Base-by-base conservation (phyloP, 2,797 vertebrate genomes). In the Austrolebias charrua region DNA sequence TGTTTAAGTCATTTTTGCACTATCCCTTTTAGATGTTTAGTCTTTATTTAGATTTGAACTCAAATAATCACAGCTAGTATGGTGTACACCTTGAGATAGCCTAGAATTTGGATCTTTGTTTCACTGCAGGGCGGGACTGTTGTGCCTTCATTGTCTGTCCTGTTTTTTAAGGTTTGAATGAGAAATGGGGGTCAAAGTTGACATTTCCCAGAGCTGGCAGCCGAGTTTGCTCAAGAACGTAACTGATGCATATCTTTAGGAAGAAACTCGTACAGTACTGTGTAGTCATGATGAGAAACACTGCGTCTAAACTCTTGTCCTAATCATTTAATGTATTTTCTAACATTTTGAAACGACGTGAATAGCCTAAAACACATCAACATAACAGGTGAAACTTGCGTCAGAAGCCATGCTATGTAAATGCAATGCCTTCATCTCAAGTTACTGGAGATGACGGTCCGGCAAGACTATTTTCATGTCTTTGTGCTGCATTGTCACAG, bases 11-110 rank as follows among this genome's bases (percentile, higher is more conserved):
- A 28, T 71, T 31, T n/a, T 28, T n/a, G 24, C 24, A 24, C 24
- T 24, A 24, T 66, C 29, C 47, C n/a, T 16, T 53, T 33, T 53
- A 31, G 61, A 59, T 19, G 18, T 48, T 35, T 29, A 18, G 40
- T 35, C 15, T 53, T 57, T 43, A 7, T 29, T 45, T 73, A 35
- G 54, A 63, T 43, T 61, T 48, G 60, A 55, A 69, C 24, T 51
- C 38, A 44, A 43, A 35, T 60, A 48, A 60, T 55, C 9, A 66
- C 14, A 51, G 62, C 49, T 45, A 60, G 45, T 24, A 48, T 48
- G 38, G 5, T 44, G 13, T 14, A 29, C 33, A 60, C 33, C 24
- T n/a, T 45, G 16, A 66, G 46, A 55, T 46, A 49, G 3, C 18
- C 7, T 48, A 5, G 9, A 12, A 20, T 12, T 1, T 20, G 48